Evolutionary conservation across 2,113 vertebrate species (phyloP).

Genomic region (Dinomys branickii): DNA sequence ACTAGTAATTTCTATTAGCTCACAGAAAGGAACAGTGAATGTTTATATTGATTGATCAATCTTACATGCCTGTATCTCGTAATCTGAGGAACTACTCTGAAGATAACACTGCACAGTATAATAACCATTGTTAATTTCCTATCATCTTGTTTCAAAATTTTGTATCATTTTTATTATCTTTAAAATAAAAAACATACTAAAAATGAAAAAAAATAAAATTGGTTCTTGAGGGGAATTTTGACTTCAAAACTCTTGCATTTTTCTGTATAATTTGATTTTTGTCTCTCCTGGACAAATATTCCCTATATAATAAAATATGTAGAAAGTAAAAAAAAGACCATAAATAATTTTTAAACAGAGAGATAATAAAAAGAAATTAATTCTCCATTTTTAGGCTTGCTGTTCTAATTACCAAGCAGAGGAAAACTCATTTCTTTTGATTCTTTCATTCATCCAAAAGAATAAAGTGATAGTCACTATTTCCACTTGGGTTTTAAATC

Average conservation of each 20-base stretch:
- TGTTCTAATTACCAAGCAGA: constrained; percentile 15
- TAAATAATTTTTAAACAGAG: constrained; percentile 39
- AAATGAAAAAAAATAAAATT: background rate
- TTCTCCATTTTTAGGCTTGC: background rate
- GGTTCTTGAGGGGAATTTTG: constrained; percentile 3
- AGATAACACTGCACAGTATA: too few relatives aligned
- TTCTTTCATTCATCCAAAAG: background rate
- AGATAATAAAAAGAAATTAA: constrained; percentile 43
- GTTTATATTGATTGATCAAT: too few relatives aligned
- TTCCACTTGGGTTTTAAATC: constrained; percentile 25
- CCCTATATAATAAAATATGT: background rate
- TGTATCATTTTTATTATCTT: too few relatives aligned
- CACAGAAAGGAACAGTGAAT: too few relatives aligned
- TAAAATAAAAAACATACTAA: background rate
- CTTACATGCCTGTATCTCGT: too few relatives aligned
- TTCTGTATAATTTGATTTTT: background rate
- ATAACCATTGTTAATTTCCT: too few relatives aligned
- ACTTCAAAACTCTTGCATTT: constrained; percentile 7
- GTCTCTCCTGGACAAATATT: background rate
- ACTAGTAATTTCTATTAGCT: too few relatives aligned
- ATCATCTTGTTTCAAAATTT: too few relatives aligned
- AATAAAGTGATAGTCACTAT: constrained; percentile 8
- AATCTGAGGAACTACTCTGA: too few relatives aligned
- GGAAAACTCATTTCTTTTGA: background rate
- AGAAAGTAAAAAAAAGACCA: background rate